Conservation (phyloP, 2,113 vertebrate species). For the Phylloscopus trochiloides region DNA sequence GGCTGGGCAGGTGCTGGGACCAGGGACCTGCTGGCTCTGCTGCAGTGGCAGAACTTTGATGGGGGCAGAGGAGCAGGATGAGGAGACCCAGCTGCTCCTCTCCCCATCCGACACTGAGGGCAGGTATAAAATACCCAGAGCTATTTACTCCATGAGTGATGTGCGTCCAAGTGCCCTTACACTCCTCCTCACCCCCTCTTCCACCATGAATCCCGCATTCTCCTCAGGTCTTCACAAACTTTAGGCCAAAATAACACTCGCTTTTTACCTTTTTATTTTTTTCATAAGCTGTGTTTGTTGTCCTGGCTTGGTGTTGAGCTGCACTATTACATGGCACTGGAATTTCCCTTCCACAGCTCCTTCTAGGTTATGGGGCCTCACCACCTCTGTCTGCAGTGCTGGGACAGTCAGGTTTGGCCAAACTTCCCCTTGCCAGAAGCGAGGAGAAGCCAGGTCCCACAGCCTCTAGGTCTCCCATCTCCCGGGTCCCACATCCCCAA, state of each 20-base stretch:
- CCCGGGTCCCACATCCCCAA: not conserved
- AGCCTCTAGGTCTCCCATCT: not conserved
- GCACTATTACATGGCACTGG: not conserved
- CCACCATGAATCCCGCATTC: not conserved
- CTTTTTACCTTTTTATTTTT: not conserved
- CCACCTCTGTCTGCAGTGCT: not conserved
- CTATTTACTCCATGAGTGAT: not conserved
- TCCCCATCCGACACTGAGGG: rapidly evolving
- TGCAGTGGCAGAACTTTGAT: rapidly evolving
- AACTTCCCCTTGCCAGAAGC: not conserved
- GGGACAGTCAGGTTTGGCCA: not conserved
- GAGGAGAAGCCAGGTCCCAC: not conserved
- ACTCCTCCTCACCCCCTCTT: not conserved
- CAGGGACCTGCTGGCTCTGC: rapidly evolving
- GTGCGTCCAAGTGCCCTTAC: not conserved
- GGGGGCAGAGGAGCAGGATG: not conserved
- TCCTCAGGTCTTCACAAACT: not conserved
- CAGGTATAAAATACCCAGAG: not conserved
- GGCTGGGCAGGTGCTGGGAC: not conserved
- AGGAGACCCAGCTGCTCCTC: not conserved
- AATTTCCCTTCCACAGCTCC: not conserved
- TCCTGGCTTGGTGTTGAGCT: not conserved
- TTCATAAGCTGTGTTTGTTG: not conserved
- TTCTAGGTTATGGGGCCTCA: not conserved
- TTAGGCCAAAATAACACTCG: not conserved